Percentiles rank a stretch among this genome's conserved stretches.
These are phyloP conservation scores for Nowickia ferox DNA, from an alignment of 2,888 invertebrate genomes.

Conservation along the genomic window DNA sequence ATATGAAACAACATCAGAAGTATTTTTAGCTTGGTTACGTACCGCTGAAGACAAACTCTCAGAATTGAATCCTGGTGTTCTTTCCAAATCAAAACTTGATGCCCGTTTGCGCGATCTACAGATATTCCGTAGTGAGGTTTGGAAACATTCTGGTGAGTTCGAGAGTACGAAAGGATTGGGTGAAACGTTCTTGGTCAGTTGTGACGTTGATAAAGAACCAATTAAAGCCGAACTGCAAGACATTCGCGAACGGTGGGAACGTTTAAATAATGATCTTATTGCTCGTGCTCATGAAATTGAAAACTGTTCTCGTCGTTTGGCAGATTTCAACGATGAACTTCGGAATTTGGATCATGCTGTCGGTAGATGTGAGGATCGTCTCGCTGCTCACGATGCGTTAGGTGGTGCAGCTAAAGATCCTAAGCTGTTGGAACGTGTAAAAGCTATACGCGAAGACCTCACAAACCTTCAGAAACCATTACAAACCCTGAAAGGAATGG, in stretches of 20 bases:
- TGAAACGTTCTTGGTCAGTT: constrained; percentile 93
- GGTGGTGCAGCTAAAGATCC: constrained; percentile 91
- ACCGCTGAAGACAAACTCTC: constrained; percentile 93
- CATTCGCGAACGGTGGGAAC: constrained; percentile 95
- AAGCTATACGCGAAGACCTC: constrained; percentile 91
- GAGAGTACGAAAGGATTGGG: constrained; percentile 94
- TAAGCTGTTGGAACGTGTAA: constrained; percentile 92
- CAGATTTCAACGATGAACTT: constrained; percentile 93
- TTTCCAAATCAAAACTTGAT: constrained; percentile 93
- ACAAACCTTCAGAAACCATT: constrained; percentile 90
- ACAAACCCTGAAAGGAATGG: constrained; percentile 84
- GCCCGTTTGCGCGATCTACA: constrained; percentile 94
- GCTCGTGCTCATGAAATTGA: constrained; percentile 85
- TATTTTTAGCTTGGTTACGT: constrained; percentile 94
- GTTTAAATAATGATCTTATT: constrained; percentile 90
- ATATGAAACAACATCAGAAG: constrained; percentile 92
- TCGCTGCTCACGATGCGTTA: constrained; percentile 87
- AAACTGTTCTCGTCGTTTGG: constrained; percentile 90
- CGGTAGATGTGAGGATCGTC: constrained; percentile 94
- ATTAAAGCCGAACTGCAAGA: constrained; percentile 91
- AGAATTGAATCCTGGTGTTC: constrained; percentile 89
- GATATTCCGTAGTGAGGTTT: constrained; percentile 94
- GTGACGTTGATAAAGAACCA: constrained; percentile 95
- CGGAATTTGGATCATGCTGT: constrained; percentile 93
- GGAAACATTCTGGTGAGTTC: constrained; percentile 96